These are phyloP conservation scores for Pachliopta kotzebuea DNA, from an alignment of 2,888 invertebrate genomes.

Conservation along the genomic window DNA sequence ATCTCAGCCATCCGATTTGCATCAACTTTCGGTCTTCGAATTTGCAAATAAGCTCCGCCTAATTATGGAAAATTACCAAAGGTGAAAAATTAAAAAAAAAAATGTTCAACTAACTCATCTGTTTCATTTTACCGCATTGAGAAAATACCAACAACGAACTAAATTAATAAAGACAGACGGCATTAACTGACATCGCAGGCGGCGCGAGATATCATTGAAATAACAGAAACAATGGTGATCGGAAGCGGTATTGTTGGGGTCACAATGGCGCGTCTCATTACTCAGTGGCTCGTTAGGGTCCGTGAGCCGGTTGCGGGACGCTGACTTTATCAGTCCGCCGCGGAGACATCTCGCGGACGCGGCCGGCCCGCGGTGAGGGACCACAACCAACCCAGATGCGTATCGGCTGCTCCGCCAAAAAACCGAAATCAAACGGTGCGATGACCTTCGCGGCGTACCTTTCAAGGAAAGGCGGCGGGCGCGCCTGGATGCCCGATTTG, in stretches of 20 bases:
- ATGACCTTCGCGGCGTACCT: slow-evolving; percentile 54
- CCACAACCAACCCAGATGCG: slow-evolving; percentile 61
- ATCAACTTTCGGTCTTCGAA: slow-evolving; percentile 64
- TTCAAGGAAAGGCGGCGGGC: slow-evolving; percentile 74
- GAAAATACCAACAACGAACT: neutral
- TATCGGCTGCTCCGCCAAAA: slow-evolving; percentile 67
- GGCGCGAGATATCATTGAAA: slow-evolving; percentile 51
- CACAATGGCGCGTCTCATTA: slow-evolving; percentile 76
- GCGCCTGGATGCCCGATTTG: slow-evolving; percentile 75
- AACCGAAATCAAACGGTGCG: slow-evolving; percentile 25
- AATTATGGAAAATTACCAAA: slow-evolving; percentile 36
- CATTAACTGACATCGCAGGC: slow-evolving; percentile 32
- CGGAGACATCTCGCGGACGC: slow-evolving; percentile 69
- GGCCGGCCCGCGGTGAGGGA: slow-evolving; percentile 50
- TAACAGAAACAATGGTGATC: slow-evolving; percentile 73
- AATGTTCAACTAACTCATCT: too few species aligned
- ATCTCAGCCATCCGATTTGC: slow-evolving; percentile 60
- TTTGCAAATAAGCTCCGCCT: slow-evolving; percentile 58
- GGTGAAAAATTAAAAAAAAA: neutral
- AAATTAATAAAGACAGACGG: slow-evolving; percentile 36
- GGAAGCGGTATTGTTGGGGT: slow-evolving; percentile 69
- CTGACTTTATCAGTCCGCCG: slow-evolving; percentile 78
- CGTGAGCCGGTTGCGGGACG: slow-evolving; percentile 62
- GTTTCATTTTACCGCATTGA: too few species aligned
- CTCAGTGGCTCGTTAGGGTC: slow-evolving; percentile 76